Evolutionary conservation across 2,888 invertebrate species (phyloP).

Genomic region (Drosophila conformis): DNA sequence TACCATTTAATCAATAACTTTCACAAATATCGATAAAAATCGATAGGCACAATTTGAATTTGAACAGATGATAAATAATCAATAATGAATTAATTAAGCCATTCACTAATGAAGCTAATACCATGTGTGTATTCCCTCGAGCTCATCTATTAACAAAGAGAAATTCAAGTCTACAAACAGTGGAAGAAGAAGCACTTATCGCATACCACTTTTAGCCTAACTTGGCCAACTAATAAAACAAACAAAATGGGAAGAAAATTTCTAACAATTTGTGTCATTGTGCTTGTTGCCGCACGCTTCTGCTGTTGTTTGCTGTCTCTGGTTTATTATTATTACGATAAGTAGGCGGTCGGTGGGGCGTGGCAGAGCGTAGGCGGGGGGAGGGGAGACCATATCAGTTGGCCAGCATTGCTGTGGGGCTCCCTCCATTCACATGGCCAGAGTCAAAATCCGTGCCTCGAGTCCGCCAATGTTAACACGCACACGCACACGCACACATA

Average conservation of each 20-base stretch:
- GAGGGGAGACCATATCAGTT: conserved; percentile 16
- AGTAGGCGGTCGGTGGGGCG: conserved; percentile 1
- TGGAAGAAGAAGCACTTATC: neutral
- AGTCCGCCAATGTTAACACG: conserved; percentile 15
- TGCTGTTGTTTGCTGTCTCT: conserved; percentile 14
- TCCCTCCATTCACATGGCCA: neutral
- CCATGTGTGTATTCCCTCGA: neutral
- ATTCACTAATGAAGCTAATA: neutral
- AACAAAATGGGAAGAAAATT: neutral
- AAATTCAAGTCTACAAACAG: neutral
- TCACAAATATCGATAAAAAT: neutral
- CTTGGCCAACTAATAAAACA: neutral
- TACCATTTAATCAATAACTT: neutral
- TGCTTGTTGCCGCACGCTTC: neutral
- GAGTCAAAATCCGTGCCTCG: conserved; percentile 2
- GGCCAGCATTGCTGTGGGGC: conserved; percentile 9
- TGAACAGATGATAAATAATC: neutral
- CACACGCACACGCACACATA: neutral
- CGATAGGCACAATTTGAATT: neutral
- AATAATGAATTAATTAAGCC: neutral
- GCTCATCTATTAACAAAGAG: neutral
- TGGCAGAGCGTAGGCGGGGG: too few relatives aligned
- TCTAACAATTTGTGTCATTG: neutral
- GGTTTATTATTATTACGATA: conserved; percentile 27
- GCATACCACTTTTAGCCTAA: neutral